Base-by-base conservation (phyloP, 35 echinoderm and acorn worm genomes). In the Lytechinus pictus region DNA sequence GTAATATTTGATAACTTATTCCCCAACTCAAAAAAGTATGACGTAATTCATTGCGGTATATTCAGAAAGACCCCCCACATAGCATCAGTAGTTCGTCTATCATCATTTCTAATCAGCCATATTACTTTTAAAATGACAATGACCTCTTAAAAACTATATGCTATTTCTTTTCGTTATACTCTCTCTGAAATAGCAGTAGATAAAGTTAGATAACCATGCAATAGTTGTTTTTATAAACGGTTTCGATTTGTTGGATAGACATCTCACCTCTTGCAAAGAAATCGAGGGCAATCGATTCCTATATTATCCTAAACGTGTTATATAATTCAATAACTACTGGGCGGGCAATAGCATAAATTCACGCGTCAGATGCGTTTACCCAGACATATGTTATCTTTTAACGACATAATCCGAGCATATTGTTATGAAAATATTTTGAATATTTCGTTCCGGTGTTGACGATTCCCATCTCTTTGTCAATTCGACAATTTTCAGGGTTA, bases 401-500 rank as follows among this genome's bases (percentile, higher is more conserved):
- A 79, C 66, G n/a, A 79, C 66, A 79, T 79, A 79, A 79, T 79
- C 66, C 66, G 5, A 24, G 66, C 66, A 79, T 4, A 79, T 79
- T 79, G 66, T 5, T 19, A 79, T 79, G 66, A 79, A 79, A 79
- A 79, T 79, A 79, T 79, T 79, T 79, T n/a, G 66, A n/a, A 79
- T 79, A 79, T 79, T 79, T 79, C 14, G 57, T 79, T 79, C 66
- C 14, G 66, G 12, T n/a, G 66, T 19, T 24, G 6, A 7, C 19
- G 66, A 79, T 79, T 79, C n/a, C n/a, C 21, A 79, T 79, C 66
- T 79, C 66, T 24, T 19, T 16, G 66, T 79, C 66, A 79, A 79
- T 79, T 79, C n/a, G 66, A 79, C 66, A 79, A 79, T 79, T 79
- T 79, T 24, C 66, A 79, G 66, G 66, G 66, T 79, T 79, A 79